These are phyloP conservation scores for Calliopsis andreniformis DNA, from an alignment of 1,140 invertebrate species.

Conservation along the genomic window DNA sequence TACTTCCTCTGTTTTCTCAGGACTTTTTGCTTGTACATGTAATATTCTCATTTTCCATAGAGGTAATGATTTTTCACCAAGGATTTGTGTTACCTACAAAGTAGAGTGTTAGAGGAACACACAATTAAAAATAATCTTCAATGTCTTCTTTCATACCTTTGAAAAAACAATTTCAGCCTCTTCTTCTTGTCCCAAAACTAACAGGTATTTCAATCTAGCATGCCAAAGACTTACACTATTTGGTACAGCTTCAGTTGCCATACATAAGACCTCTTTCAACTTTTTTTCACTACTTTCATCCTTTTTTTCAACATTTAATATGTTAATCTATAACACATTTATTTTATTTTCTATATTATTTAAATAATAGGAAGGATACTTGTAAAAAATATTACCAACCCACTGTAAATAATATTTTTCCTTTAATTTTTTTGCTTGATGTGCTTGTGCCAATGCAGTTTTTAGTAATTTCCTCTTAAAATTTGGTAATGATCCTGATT, in stretches of 20 bases:
- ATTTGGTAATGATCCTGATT: constrained; percentile 73
- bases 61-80: constrained; percentile 77
- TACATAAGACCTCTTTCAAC: constrained; percentile 76
- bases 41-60: constrained; percentile 80
- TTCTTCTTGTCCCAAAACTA: constrained; percentile 71
- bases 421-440: constrained; percentile 77
- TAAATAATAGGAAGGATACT: neutral
- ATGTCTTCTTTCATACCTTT: constrained; percentile 62
- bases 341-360: constrained; percentile 27
- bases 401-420: constrained; percentile 82
- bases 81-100: constrained; percentile 71
- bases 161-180: constrained; percentile 70
- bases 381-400: constrained; percentile 64
- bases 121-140: constrained; percentile 5
- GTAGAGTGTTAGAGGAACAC: neutral
- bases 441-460: constrained; percentile 78
- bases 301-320: constrained; percentile 70
- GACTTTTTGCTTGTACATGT: constrained; percentile 76
- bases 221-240: constrained; percentile 80
- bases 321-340: constrained; percentile 70
- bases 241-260: constrained; percentile 78
- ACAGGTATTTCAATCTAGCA: constrained; percentile 75
- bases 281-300: constrained; percentile 67
- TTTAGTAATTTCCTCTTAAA: constrained; percentile 81
- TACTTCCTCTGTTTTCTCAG: constrained; percentile 78